A percentile compares a stretch with the other conserved stretches of the same genome.
Conservation (phyloP, 2,797 vertebrate genomes). For the Poecilia gillii region DNA sequence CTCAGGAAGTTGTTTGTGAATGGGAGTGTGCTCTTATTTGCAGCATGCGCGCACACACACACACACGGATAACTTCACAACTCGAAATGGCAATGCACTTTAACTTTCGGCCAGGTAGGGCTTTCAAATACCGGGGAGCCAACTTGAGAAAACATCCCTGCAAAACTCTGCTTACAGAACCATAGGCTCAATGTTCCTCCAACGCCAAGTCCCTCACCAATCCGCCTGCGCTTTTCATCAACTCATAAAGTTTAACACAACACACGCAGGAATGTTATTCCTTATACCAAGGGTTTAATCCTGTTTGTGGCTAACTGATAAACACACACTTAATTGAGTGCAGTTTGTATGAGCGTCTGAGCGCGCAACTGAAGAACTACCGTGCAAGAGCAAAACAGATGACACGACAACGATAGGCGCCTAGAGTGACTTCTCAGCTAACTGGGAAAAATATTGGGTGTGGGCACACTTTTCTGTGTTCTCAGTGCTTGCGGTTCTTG, state of each 20-base stretch:
- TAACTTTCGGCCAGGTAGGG: conserved; percentile 29
- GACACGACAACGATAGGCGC: conserved; percentile 19
- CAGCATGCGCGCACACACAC: conserved; percentile 10
- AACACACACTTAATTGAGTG: conserved; percentile 61
- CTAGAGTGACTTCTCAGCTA: conserved; percentile 27
- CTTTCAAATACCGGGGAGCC: conserved; percentile 37
- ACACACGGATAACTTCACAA: neutral
- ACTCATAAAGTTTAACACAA: conserved; percentile 77
- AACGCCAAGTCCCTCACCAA: conserved; percentile 71
- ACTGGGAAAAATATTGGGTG: conserved; percentile 49
- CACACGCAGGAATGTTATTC: conserved; percentile 72
- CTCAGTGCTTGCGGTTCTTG: conserved; percentile 52
- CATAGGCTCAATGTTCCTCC: conserved; percentile 67
- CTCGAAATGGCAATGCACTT: conserved; percentile 41
- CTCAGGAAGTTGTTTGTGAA: conserved; percentile 81
- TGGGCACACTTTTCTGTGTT: conserved; percentile 51
- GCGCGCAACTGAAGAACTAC: conserved; percentile 9
- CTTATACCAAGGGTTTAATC: conserved; percentile 63
- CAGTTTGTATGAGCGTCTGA: conserved; percentile 43
- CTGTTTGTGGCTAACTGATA: conserved; percentile 69
- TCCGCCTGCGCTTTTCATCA: conserved; percentile 74
- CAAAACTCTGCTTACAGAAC: conserved; percentile 61
- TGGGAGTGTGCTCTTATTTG: conserved; percentile 61
- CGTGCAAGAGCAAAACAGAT: conserved; percentile 9
- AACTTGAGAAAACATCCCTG: conserved; percentile 58